Evolutionary conservation across 2,888 invertebrate genomes (phyloP), one percentile per base, ranked within the genome.

Genomic region (Agonopterix arenella): DNA sequence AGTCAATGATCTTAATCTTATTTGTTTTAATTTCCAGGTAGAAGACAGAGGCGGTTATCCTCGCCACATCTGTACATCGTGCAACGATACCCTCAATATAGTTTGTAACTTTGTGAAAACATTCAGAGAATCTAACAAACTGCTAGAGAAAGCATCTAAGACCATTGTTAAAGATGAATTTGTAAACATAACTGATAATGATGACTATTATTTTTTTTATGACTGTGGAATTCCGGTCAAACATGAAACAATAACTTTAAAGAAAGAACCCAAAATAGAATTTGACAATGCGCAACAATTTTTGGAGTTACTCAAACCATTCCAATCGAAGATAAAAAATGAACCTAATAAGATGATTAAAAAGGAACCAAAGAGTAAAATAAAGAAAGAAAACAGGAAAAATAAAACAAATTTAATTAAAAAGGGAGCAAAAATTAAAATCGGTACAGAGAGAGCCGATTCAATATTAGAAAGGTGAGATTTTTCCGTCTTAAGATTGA

Each of bases 31-130:
- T 56, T 76, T 76, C 36, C 70, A 89, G 88, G 62, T 89, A 56
- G 73, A 84, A 65, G 81, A 88, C 56, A 53, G 76, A 38, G 69
- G 73, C 47, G 86, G 85, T 36, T 83, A 73, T 61, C 88, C 88
- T 44, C 72, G 70, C 45, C 68, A 67, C 54, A 81, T 88, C 52
- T 89, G 88, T 63, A 55, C 61, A 8, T 52, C 54, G 16, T 89
- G 88, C 64, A 71, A 73, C 54, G 58, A 62, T 11, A 74, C 66
- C 4, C 57, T 88, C 55, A 69, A 81, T 38, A 64, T 62, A 37
- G 56, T 79, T 8, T 69, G 54, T 43, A 66, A 68, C 53, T 86
- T 89, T 53, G 73, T 86, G 13, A 69, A 68, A 49, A 80, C 71
- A 62, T 86, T 72, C 59, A 80, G 65, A 55, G 70, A 77, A 46